Base-by-base conservation (phyloP, 2,113 vertebrate genomes). In the Numida meleagris region DNA sequence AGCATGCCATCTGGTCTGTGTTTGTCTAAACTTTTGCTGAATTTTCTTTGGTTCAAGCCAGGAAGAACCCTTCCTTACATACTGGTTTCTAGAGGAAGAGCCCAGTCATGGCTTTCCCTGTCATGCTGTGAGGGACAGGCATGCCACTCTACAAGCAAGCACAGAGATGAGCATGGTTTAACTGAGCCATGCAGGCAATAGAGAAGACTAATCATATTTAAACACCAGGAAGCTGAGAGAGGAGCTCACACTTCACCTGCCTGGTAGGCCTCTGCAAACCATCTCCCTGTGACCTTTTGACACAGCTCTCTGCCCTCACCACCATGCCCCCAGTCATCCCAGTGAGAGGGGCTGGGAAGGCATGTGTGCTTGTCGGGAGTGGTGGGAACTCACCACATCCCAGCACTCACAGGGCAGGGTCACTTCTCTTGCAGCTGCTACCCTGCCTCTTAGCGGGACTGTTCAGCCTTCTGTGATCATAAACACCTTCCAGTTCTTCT, bases 11-110 rank as follows among this genome's bases (percentile, higher is more conserved):
- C 71, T 82, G 88, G 25, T 90, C 90, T 88, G 42, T 81, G 53
- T 82, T 94, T 95, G 79, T 74, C 76, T 91, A 72, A 96, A 71
- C 33, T 83, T 92, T 24, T 81, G 46, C 61, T 92, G 51, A 80
- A 43, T 86, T 90, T 90, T 90, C 58, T 83, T 67, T 45, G 48
- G 11, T 38, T 90, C 50, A 74, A 86, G 63, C 34, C 42, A 81
- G 81, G 67, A 90, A 74, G 85, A 76, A 20, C 4, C 1, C 16
- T 66, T 70, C 48, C 6, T 21, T 51, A 82, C 92, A 79, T 14
- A 33, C 8, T 38, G 0, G 0, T 88, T 94, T 82, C 25, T n/a
- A 24, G 46, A 33, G 36, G 15, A 36, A 68, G 75, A 66, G 9
- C 8, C 18, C 25, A 82, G 16, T 4, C 36, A 3, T 59, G 34